Base-by-base conservation (phyloP, 2,888 invertebrate species). In the Calameuta pallipes region DNA sequence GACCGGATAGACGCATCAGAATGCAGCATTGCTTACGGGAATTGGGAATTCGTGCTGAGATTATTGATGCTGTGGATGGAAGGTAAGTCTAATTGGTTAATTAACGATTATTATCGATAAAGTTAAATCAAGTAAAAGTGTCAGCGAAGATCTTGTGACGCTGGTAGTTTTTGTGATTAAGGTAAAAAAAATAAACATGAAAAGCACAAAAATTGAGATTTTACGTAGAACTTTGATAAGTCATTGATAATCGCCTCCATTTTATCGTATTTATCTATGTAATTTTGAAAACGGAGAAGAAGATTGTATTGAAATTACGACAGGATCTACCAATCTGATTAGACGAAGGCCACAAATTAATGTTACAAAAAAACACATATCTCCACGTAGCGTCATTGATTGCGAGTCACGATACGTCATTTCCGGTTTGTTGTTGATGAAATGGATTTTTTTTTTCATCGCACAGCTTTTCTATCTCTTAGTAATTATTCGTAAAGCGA, bases 61-160 rank as follows among this genome's bases (percentile, higher is more conserved):
- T 94, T 77, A 92, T 97, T n/a, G 94, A 95, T 80, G 99, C 98
- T 3, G 94, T 98, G 9, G 99, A 99, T 93, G 99, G 98, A 86
- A 95, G 94, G 96, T 96, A 92, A 93, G 94, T 92, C 23, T 9
- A 56, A 23, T 56, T 23, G 9, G 6, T 56, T 56, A 23, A 23
- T 56, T 56, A 56, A 23, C 2, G 2, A 56, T 56, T 23, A 23
- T 56, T 56, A 56, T 23, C 23, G 23, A 23, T 56, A 56, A 9
- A 23, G 56, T 23, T 56, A 56, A 23, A 23, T 56, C 9, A 2
- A 9, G 56, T 23, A 56, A 56, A 23, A 9, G 6, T 56, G 0
- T 56, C 56, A 9, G 56, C 56, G 23, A 23, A 23, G 56, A 15
- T 23, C 56, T 56, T 23, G 9, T 23, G 56, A 41, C 15, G 15